These are phyloP conservation scores for Rhorus exstirpatorius DNA, from an alignment of 2,888 invertebrate species.

Conservation along the genomic window DNA sequence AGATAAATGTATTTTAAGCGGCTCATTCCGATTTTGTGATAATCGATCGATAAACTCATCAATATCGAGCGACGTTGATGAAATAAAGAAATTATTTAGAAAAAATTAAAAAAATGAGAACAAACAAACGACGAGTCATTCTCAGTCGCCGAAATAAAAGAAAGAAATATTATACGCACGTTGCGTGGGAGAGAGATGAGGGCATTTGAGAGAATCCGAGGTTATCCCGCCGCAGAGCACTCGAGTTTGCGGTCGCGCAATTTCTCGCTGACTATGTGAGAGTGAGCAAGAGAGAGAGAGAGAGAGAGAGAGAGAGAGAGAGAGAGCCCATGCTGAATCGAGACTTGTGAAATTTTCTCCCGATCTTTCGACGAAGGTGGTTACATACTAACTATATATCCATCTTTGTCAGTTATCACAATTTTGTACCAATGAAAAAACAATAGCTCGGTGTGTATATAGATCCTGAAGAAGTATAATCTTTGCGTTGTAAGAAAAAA, in stretches of 20 bases:
- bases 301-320: no score
- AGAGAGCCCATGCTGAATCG: no score
- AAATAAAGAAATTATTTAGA: neutral
- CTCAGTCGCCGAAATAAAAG: conserved; percentile 2
- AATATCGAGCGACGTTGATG: neutral
- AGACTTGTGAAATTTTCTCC: conserved; percentile 31
- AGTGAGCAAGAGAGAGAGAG: no score
- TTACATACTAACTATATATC: neutral
- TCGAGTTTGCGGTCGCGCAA: conserved; percentile 26
- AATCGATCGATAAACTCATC: conserved; percentile 14
- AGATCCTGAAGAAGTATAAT: neutral
- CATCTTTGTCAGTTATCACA: conserved; percentile 24
- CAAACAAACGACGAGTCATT: conserved; percentile 42
- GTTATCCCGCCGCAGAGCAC: conserved; percentile 30
- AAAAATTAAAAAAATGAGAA: conserved; percentile 1
- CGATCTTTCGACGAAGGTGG: no score
- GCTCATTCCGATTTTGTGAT: neutral
- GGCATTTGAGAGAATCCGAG: conserved; percentile 51
- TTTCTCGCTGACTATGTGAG: no score
- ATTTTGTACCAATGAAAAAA: conserved; percentile 13
- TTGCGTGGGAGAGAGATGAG: conserved; percentile 58
- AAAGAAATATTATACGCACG: conserved; percentile 24
- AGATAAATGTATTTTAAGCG: no score
- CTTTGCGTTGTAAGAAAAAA: neutral
- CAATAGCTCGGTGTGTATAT: neutral